Conservation (phyloP, 2,113 vertebrate species). For the Clarias magur region DNA sequence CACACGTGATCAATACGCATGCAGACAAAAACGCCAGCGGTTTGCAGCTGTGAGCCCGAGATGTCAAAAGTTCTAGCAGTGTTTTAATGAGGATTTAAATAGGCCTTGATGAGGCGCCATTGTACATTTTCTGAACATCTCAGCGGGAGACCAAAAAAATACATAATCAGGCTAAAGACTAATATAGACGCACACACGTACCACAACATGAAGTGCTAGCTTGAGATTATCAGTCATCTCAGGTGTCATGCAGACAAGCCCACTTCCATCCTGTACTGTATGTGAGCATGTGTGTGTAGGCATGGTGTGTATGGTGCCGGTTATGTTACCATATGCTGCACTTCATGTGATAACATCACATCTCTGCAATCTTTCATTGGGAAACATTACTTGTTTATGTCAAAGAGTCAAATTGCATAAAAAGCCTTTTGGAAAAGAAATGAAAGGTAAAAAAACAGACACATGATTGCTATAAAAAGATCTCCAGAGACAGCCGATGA, state of each 20-base stretch:
- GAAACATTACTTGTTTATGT: background rate
- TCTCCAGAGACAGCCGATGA: background rate
- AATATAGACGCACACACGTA: background rate
- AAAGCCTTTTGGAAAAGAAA: background rate
- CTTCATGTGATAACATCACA: background rate
- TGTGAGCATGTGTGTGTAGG: background rate
- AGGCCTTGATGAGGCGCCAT: conserved; percentile 4
- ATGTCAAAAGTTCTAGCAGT: background rate
- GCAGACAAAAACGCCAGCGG: background rate
- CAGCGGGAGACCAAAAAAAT: background rate
- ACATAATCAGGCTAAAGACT: background rate
- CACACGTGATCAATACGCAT: background rate
- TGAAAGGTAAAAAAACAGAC: background rate
- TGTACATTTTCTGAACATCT: background rate
- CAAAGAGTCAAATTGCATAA: background rate
- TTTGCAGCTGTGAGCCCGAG: background rate
- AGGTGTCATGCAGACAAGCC: conserved; percentile 10
- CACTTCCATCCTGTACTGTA: background rate
- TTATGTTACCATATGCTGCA: background rate
- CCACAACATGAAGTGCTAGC: background rate
- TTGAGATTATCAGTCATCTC: background rate
- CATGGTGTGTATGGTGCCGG: background rate
- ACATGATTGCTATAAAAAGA: background rate
- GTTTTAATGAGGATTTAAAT: background rate
- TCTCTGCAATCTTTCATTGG: background rate